Base-by-base conservation (phyloP, 2,888 invertebrate species). In the Lathronympha strigana region DNA sequence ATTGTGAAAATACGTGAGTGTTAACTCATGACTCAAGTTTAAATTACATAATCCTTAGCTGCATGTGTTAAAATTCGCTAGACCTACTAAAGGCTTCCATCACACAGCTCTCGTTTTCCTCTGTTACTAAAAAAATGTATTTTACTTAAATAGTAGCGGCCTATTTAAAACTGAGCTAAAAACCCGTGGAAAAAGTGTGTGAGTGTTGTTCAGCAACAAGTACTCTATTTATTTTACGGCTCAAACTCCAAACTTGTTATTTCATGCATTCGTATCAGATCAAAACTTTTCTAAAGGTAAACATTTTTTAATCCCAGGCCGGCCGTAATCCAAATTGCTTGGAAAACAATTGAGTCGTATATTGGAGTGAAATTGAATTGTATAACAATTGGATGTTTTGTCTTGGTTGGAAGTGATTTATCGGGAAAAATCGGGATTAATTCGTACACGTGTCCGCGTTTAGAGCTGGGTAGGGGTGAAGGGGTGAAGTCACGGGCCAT, bases 371-470 rank as follows among this genome's bases (percentile, higher is more conserved):
- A 80, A 82, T 79, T 80, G 74, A 80, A 80, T 77, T 76, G 76
- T 78, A 73, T 73, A 75, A 79, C 83, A 83, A 82, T 82, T 76
- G 79, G 72, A 76, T 76, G 76, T 79, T 82, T 79, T 81, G 76
- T 80, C 74, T 75, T 71, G 68, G 69, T 71, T 68, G 68, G 68
- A 53, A 23, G 71, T 72, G 73, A 77, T 75, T 73, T 74, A 74
- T 86, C 76, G 80, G 79, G 78, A 90, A 88, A 88, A 89, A 86
- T 86, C 79, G 75, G 78, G 83, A 87, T 88, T 88, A 90, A 92
- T 88, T 85, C 86, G 80, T 83, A 82, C 90, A 90, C 91, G 90
- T 91, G 90, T 87, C 84, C 80, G 77, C 84, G 84, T 89, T 91
- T 90, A 90, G 86, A 80, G 80, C 43, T n/a, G 57, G 57, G 57